Evolutionary conservation across 2,888 invertebrate species (phyloP), one percentile per base, ranked within the genome.

Genomic region (Disparrhopalites patrizii): DNA sequence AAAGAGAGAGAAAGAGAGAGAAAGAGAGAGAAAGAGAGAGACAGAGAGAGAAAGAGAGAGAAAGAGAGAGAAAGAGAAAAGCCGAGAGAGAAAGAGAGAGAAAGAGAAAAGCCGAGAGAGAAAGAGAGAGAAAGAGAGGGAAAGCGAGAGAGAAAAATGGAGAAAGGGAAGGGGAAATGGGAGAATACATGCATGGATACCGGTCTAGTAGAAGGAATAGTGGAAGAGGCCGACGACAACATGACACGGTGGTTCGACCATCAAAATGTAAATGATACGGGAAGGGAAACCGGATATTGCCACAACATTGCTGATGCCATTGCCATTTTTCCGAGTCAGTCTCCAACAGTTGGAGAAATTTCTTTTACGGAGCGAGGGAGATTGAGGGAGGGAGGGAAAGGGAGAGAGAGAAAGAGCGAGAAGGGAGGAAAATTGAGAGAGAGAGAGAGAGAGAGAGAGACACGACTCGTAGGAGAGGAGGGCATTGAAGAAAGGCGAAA

Each of bases 211-310:
- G n/a, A n/a, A n/a, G n/a, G n/a, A n/a, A n/a, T n/a, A n/a, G n/a
- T n/a, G n/a, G n/a, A n/a, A n/a, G n/a, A n/a, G n/a, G n/a, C 25
- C 28, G 10, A 1, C 25, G 47, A 60, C 30, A 30, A 60, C 58
- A 47, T 43, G 43, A 43, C 50, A 61, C 50, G 60, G 60, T n/a
- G 23, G 60, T 54, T 47, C 55, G 18, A 40, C 62, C 65, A 57
- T 68, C 57, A 62, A 65, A 65, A 65, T 68, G 68, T 65, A 68
- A 68, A 68, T 68, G 68, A 61, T 52, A 58, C 60, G 55, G 58
- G 61, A 60, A 61, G 57, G 68, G 65, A 68, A 65, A 64, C 68
- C 68, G 65, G 65, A 65, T 65, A 68, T 68, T 68, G 62, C 58
- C 36, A 60, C 68, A 65, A 68, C 63, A 68, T 68, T 68, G 65